These are phyloP conservation scores for Lycophotia porphyrea DNA, from an alignment of 2,888 invertebrate species.

Conservation along the genomic window DNA sequence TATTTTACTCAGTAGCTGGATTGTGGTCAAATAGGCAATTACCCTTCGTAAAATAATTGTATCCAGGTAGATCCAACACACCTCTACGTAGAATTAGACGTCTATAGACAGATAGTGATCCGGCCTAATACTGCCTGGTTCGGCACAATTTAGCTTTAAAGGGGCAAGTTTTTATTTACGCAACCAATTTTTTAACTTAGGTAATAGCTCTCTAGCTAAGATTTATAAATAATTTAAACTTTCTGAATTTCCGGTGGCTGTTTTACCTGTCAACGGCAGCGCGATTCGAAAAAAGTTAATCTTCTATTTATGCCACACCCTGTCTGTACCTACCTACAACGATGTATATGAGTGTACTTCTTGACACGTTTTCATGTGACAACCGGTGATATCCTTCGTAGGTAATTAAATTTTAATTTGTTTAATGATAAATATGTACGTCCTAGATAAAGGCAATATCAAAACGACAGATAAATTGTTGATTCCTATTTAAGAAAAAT, in stretches of 20 bases:
- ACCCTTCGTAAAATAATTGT: not conserved
- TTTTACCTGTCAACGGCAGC: not conserved
- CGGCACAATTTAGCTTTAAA: no score
- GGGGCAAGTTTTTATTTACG: no score
- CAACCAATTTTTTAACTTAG: no score
- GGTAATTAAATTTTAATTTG: conserved; percentile 23
- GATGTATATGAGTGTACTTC: not conserved
- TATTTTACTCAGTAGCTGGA: no score
- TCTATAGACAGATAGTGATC: no score
- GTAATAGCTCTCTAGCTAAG: no score
- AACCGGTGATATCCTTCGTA: not conserved
- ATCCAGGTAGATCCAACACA: not conserved
- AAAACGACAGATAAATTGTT: conserved; percentile 19
- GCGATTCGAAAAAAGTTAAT: not conserved
- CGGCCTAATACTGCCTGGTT: no score
- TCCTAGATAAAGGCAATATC: not conserved
- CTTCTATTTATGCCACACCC: not conserved
- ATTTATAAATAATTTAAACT: not conserved
- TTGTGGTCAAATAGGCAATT: no score
- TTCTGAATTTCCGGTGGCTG: not conserved
- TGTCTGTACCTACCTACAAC: not conserved
- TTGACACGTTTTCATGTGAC: conserved; percentile 3
- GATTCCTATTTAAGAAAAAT: not conserved
- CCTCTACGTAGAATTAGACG: not conserved
- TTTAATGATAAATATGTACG: conserved; percentile 9